Conservation (phyloP, 2,797 vertebrate species). For the Scomberomorus guttatus region DNA sequence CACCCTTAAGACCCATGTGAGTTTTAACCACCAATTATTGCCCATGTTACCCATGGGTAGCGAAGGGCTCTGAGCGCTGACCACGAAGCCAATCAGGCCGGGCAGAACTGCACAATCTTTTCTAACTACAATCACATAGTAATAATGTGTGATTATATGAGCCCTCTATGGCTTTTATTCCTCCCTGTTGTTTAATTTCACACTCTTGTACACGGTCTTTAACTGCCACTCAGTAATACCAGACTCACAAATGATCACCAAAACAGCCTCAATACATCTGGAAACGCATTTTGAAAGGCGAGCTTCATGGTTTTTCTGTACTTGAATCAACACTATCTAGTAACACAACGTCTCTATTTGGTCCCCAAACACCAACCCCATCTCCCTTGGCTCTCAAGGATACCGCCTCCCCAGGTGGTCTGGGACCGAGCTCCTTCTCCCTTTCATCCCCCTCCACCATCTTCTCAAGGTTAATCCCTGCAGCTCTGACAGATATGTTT, state of each 20-base stretch:
- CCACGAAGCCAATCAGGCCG: slow-evolving; percentile 43
- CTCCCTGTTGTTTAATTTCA: slow-evolving; percentile 55
- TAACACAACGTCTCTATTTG: not conserved
- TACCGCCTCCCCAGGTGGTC: slow-evolving; percentile 45
- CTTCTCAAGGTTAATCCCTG: slow-evolving; percentile 72
- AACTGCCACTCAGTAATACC: slow-evolving; percentile 36
- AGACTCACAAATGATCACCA: slow-evolving; percentile 1
- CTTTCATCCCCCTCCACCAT: slow-evolving; percentile 32
- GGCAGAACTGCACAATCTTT: slow-evolving; percentile 1
- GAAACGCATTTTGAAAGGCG: not conserved
- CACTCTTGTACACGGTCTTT: not conserved
- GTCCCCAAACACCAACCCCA: not conserved
- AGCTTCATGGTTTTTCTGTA: not conserved
- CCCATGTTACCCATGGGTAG: slow-evolving; percentile 47
- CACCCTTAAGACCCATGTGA: slow-evolving; percentile 61
- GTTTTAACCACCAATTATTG: slow-evolving; percentile 74
- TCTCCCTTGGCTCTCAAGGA: slow-evolving; percentile 35
- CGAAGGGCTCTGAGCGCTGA: slow-evolving; percentile 33
- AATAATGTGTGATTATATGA: slow-evolving; percentile 49
- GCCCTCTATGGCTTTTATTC: slow-evolving; percentile 34
- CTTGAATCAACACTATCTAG: not conserved
- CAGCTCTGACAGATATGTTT: slow-evolving; percentile 57
- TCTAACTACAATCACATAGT: slow-evolving; percentile 38
- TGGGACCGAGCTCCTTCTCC: slow-evolving; percentile 17
- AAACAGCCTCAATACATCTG: not conserved